Evolutionary conservation across 1,140 invertebrate species (phyloP).

Genomic region (Pygmarrhopalites habei): DNA sequence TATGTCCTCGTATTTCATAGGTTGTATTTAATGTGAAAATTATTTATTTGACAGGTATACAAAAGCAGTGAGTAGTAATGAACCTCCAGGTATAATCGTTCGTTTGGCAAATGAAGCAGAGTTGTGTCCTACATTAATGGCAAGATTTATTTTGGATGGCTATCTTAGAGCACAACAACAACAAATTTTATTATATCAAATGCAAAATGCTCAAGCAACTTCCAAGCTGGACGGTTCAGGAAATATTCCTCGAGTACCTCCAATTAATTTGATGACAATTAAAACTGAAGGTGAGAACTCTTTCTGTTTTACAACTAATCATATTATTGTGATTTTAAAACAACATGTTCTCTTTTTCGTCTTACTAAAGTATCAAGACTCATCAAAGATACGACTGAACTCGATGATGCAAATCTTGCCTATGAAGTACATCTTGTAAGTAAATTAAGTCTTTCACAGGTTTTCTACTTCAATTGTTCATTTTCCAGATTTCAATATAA

Average conservation of each 20-base stretch:
- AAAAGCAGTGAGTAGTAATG: constrained; percentile 39
- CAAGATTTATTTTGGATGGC: constrained; percentile 57
- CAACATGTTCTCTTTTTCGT: too few species aligned
- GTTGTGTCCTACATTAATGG: constrained; percentile 56
- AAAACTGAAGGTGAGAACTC: too few species aligned
- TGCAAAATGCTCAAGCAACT: not conserved
- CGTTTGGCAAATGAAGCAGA: constrained; percentile 51
- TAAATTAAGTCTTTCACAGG: too few species aligned
- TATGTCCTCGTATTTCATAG: constrained; percentile 1
- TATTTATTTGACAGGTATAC: constrained; percentile 36
- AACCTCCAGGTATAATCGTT: constrained; percentile 51
- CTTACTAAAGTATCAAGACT: constrained; percentile 56
- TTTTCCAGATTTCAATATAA: too few species aligned
- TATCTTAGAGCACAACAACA: constrained; percentile 42
- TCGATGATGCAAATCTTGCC: constrained; percentile 61
- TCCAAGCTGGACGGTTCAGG: not conserved
- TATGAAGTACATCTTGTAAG: constrained; percentile 69
- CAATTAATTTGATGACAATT: constrained; percentile 13
- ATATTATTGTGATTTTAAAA: too few species aligned
- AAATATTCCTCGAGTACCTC: not conserved
- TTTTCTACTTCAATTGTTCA: too few species aligned
- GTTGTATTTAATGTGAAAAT: constrained; percentile 1
- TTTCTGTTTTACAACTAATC: too few species aligned
- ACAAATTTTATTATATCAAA: constrained; percentile 8
- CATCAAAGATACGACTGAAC: constrained; percentile 62